Evolutionary conservation across 92 coral and sea anemone species (phyloP), one percentile per base, ranked within the genome.

Genomic region (Micromussa lordhowensis): DNA sequence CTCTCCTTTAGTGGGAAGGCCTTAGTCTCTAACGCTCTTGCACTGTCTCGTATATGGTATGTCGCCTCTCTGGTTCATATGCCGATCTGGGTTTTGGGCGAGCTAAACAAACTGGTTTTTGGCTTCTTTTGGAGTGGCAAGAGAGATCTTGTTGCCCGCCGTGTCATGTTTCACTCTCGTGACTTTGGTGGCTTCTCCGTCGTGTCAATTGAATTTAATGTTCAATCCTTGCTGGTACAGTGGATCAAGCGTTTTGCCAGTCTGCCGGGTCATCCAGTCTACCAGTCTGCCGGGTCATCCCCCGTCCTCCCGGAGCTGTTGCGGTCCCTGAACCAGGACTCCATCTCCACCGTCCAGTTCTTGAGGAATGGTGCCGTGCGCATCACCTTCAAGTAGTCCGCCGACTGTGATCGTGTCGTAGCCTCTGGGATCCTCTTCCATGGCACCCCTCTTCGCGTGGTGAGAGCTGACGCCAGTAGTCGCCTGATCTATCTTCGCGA

Each of bases 121-220:
- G 3, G 59, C 17, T 86, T 86, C 44, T 54, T 86, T 9, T 86
- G 88, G 93, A 3, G 30, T 0, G 84, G 84, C 13, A 85, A 79
- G 24, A 69, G 74, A 3, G 86, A 90, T 0, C 24, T 55, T 54
- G 80, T 90, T 1, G 44, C 86, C 0, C 84, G 77, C 2, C 18
- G 5, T 1, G 70, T 59, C 0, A 26, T 85, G 0, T 9, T 35
- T n/a, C 91, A 80, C 4, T 8, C 55, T 0, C 29, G 10, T 0
- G 15, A 0, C 6, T 8, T 0, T 8, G 90, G 89, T 4, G 85
- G 78, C 29, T 38, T 86, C 12, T 36, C 35, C 1, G 83, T 76
- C 0, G 75, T 85, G 0, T 32, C 38, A 3, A 8, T 75, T 1
- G 13, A 4, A 1, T 31, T 21, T 18, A 85, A 85, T 48, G 49